Evolutionary conservation across 2,797 vertebrate genomes (phyloP).

Genomic region (Heliangelus exortis): DNA sequence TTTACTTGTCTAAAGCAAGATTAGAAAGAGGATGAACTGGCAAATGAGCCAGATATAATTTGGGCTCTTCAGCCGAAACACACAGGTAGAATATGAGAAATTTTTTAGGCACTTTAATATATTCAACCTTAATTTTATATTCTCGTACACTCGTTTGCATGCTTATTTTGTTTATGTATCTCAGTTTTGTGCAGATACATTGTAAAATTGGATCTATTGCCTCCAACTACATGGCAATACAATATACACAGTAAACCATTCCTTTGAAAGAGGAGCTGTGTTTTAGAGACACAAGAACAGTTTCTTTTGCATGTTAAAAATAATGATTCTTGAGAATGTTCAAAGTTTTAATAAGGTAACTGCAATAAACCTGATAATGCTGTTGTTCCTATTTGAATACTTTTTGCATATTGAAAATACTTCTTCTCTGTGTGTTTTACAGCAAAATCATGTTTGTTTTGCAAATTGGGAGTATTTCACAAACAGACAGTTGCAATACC

Average conservation of each 20-base stretch:
- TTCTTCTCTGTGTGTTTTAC: conserved; percentile 54
- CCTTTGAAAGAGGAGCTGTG: neutral
- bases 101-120: neutral
- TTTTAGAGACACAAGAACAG: neutral
- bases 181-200: neutral
- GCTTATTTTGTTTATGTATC: neutral
- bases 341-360: neutral
- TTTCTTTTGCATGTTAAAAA: neutral
- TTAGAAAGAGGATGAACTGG: conserved; percentile 19
- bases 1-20: conserved; percentile 9
- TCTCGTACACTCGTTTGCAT: neutral
- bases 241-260: neutral
- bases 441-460: conserved; percentile 99
- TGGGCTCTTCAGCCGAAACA: neutral
- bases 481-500: conserved; percentile 96
- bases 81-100: neutral
- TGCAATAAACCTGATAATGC: conserved; percentile 1
- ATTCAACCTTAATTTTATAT: neutral
- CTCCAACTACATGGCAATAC: neutral
- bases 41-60: neutral
- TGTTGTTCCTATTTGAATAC: neutral
- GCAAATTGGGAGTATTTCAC: conserved; percentile 94
- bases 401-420: conserved; percentile 3
- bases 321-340: neutral
- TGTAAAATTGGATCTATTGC: neutral